Base-by-base conservation (phyloP, 1,140 invertebrate genomes). In the Papilio xuthus region DNA sequence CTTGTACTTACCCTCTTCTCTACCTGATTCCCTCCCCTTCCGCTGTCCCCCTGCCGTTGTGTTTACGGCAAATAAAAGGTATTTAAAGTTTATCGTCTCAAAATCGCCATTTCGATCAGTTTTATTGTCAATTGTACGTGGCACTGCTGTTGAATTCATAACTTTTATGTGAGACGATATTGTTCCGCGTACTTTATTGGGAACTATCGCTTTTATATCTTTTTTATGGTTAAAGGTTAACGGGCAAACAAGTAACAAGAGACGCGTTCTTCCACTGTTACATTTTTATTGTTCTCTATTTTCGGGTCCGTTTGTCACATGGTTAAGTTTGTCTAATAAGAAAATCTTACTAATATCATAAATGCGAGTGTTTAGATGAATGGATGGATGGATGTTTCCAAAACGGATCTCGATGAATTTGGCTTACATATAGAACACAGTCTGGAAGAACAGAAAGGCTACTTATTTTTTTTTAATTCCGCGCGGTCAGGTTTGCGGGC, bases 11-110 rank as follows among this genome's bases (percentile, higher is more conserved):
- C 81, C 77, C 63, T 79, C 67, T 26, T 67, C 12, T 77, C 78
- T 63, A 63, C 60, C 60, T 63, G 23, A 15, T 28, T 23, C 60
- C 60, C 56, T 60, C 9, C 60, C 60, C 20, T 63, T 63, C 60
- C 60, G 60, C 60, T 63, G 20, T 60, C 60, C 23, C 26, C 79
- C 79, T 26, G 78, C 67, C 79, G 72, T 80, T 79, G 83, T 82
- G 79, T 85, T 81, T 80, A 78, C 76, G 82, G 23, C 67, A 79
- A 81, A 82, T 85, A 84, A 84, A 84, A 85, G 79, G 76, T 78
- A 67, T 79, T 81, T 78, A 73, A 78, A 80, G 32, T 78, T 75
- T 47, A 78, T 72, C 70, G 41, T 73, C 71, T 50, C 44, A 47
- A 20, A 23, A 73, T 71, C 70, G 42, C 70, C 77, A 37, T 76